Percentiles rank a stretch among this genome's conserved stretches.
Evolutionary conservation across 2,797 vertebrate species (phyloP).

Genomic region (Zenarchopterus dispar): DNA sequence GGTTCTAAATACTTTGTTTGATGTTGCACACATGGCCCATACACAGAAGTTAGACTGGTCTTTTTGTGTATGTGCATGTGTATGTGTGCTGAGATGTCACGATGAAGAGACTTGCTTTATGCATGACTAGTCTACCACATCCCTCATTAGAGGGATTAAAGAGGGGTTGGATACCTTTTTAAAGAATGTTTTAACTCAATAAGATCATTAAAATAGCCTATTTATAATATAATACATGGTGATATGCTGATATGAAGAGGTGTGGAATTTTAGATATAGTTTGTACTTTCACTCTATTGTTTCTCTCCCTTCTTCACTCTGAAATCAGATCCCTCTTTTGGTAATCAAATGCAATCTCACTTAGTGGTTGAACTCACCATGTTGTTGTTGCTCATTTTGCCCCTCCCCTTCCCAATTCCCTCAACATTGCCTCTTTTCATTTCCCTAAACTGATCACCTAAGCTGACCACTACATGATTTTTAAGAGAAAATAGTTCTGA

Average conservation of each 20-base stretch:
- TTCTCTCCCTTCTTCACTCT: neutral
- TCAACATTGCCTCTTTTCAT: slow-evolving; percentile 13
- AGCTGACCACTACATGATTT: slow-evolving; percentile 33
- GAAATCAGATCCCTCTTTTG: slow-evolving; percentile 39
- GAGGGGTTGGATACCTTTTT: slow-evolving; percentile 49
- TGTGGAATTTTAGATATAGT: slow-evolving; percentile 3
- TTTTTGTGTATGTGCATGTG: slow-evolving; percentile 60
- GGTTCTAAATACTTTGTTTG: slow-evolving; percentile 72
- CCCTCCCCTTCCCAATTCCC: neutral
- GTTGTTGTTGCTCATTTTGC: slow-evolving; percentile 36
- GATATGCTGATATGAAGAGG: slow-evolving; percentile 20
- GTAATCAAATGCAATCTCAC: slow-evolving; percentile 27
- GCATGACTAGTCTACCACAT: slow-evolving; percentile 62
- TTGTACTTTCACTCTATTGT: neutral
- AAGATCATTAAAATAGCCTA: slow-evolving; percentile 49
- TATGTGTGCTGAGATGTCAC: slow-evolving; percentile 12
- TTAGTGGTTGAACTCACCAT: slow-evolving; percentile 29
- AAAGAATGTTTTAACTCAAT: slow-evolving; percentile 50
- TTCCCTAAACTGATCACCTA: slow-evolving; percentile 4
- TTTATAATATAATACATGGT: slow-evolving; percentile 21
- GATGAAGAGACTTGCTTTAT: slow-evolving; percentile 53
- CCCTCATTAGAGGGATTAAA: slow-evolving; percentile 51
- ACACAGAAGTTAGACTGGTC: slow-evolving; percentile 52
- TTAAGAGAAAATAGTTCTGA: slow-evolving; percentile 23
- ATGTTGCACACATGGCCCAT: slow-evolving; percentile 41